phyloP scores from a whole-genome alignment of 1,140 invertebrate genomes.

The Hestina assimilis region DNA sequence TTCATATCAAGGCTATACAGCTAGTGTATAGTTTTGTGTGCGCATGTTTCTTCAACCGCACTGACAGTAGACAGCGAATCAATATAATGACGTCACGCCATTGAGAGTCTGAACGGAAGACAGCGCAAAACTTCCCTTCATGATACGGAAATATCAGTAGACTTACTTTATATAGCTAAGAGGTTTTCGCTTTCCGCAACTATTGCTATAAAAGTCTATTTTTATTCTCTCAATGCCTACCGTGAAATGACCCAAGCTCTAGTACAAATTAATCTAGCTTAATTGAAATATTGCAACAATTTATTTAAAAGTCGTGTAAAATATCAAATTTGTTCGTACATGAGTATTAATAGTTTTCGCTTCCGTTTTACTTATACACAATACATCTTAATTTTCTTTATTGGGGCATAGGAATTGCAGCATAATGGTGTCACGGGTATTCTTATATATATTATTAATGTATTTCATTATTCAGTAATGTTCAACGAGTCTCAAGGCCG shows the following conservation, averaged over 20 bases:
- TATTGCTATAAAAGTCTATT: neutral
- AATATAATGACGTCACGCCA: constrained; percentile 71
- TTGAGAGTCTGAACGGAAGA: constrained; percentile 46
- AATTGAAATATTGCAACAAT: no score
- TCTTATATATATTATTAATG: neutral
- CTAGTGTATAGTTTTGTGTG: no score
- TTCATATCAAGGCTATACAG: no score
- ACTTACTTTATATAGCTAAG: constrained; percentile 17
- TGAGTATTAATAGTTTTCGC: no score
- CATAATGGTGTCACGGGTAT: neutral
- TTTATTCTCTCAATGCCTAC: neutral
- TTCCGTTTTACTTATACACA: no score
- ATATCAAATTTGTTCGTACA: no score
- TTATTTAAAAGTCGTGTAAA: no score
- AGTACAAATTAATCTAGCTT: neutral
- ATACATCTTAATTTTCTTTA: no score
- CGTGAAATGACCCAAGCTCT: neutral
- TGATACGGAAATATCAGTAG: constrained; percentile 35
- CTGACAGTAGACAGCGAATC: constrained; percentile 48
- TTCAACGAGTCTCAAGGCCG: constrained; percentile 35
- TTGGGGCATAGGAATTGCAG: no score
- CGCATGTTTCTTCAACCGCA: constrained; percentile 39
- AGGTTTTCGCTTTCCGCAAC: neutral
- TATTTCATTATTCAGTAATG: constrained; percentile 5
- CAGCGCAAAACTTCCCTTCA: constrained; percentile 36